Conservation (phyloP, 1,140 invertebrate species). For the Drosophila ficusphila region DNA sequence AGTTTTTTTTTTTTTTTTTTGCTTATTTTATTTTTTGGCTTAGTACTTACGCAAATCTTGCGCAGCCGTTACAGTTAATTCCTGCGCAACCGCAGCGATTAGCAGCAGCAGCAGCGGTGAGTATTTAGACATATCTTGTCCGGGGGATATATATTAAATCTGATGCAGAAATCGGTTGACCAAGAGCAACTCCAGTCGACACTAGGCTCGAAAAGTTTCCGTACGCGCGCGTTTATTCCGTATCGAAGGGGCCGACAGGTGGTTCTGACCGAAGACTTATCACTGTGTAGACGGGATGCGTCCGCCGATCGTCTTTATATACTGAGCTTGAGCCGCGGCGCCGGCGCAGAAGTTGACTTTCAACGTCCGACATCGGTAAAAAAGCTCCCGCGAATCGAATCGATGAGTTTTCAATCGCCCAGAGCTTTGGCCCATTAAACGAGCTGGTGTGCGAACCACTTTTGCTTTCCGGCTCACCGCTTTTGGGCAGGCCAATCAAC, state of each 20-base stretch:
- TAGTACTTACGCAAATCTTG: conserved; percentile 83
- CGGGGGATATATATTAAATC: conserved; percentile 22
- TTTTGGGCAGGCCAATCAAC: conserved; percentile 31
- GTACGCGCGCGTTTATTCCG: conserved; percentile 8
- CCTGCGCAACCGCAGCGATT: conserved; percentile 69
- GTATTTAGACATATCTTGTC: conserved; percentile 57
- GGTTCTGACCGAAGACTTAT: conserved; percentile 66
- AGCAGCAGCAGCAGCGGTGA: conserved; percentile 54
- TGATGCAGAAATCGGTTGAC: conserved; percentile 28
- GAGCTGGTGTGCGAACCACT: conserved; percentile 20
- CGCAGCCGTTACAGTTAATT: conserved; percentile 55
- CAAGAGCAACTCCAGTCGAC: conserved; percentile 4
- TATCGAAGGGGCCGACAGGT: conserved; percentile 13
- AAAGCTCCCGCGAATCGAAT: conserved; percentile 31
- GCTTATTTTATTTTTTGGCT: conserved; percentile 9
- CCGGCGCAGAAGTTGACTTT: conserved; percentile 19
- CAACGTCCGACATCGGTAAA: conserved; percentile 11
- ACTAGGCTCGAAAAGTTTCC: conserved; percentile 2
- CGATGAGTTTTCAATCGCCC: conserved; percentile 12
- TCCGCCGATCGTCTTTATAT: conserved; percentile 59
- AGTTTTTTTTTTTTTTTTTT: conserved; percentile 15
- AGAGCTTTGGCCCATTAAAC: conserved; percentile 54
- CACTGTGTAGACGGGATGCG: conserved; percentile 73
- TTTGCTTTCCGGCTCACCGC: conserved; percentile 42
- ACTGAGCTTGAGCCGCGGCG: conserved; percentile 66